Evolutionary conservation across 2,113 vertebrate species (phyloP), one percentile per base, ranked within the genome.

Genomic region (Apus apus): DNA sequence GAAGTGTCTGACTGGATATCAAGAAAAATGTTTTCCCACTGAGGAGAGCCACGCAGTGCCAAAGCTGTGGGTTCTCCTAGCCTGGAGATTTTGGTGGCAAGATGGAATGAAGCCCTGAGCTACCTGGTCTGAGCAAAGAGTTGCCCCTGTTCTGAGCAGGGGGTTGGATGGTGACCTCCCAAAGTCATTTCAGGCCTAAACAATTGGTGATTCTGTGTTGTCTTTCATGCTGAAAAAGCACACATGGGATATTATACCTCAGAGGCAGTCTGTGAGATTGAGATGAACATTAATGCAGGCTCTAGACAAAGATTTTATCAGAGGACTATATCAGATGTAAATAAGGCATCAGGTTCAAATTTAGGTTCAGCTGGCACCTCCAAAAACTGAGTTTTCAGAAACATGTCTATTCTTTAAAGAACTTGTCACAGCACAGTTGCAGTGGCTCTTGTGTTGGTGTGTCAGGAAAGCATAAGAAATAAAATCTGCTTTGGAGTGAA

Each of bases 181-280:
- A 68, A 45, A 53, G 6, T 19, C 32, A 43, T 23, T 51, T 46
- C 48, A 85, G 11, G 15, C 14, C 45, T 51, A 21, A 71, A 60
- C 13, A 27, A 40, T 6, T 16, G 34, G 26, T 58, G 66, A 60
- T 34, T 36, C 38, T 51, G 5, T 87, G 40, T 1, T 75, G 26
- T 64, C n/a, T 81, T 75, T 38, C n/a, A 13, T 21, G 21, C 8
- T 65, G 75, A 58, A 82, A 32, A 56, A 38, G 15, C 34, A 64
- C 17, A 34, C 0, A 0, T 48, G 29, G 21, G 23, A 13, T 54
- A 20, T 38, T 64, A 62, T 13, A 51, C 8, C 7, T 62, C 60
- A 62, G 46, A 82, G 40, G 6, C 16, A 65, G 23, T 16, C 17
- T 77, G 56, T 19, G 76, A 71, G 29, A 14, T 60, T 58, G 45